Evolutionary conservation across 2,797 vertebrate species (phyloP).

Genomic region (Gambelia wislizenii): DNA sequence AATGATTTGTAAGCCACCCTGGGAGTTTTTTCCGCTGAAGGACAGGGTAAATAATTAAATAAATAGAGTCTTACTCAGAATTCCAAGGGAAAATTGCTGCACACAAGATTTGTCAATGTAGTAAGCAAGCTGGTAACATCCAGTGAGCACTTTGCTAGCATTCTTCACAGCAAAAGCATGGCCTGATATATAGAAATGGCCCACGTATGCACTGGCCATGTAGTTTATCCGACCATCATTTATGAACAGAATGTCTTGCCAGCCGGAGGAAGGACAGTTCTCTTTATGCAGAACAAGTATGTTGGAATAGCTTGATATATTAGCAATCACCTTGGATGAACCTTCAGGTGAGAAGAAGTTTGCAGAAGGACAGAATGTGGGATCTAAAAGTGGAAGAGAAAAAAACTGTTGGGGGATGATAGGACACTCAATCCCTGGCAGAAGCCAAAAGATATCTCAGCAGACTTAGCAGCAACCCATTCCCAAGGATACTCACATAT

Average conservation of each 20-base stretch:
- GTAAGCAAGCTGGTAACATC: neutral
- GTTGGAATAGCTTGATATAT: neutral
- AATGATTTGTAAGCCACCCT: neutral
- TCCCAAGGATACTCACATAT: no score
- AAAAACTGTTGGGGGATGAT: no score
- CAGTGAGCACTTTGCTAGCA: neutral
- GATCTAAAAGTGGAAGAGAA: neutral
- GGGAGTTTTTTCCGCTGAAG: neutral
- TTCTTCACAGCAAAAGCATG: neutral
- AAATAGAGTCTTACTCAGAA: neutral
- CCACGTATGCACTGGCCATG: fast-evolving
- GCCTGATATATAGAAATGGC: neutral
- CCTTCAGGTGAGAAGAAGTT: neutral
- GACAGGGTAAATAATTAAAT: neutral
- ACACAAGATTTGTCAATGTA: neutral
- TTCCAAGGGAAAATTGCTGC: neutral
- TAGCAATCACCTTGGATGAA: neutral
- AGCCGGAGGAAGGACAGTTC: neutral
- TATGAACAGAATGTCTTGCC: neutral
- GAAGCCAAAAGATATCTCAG: no score
- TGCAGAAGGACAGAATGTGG: no score
- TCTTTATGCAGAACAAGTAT: neutral
- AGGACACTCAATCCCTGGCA: no score
- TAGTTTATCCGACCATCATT: neutral
- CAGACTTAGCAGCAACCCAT: no score